These are phyloP conservation scores for Nowickia ferox DNA, from an alignment of 2,888 invertebrate genomes.

Conservation along the genomic window DNA sequence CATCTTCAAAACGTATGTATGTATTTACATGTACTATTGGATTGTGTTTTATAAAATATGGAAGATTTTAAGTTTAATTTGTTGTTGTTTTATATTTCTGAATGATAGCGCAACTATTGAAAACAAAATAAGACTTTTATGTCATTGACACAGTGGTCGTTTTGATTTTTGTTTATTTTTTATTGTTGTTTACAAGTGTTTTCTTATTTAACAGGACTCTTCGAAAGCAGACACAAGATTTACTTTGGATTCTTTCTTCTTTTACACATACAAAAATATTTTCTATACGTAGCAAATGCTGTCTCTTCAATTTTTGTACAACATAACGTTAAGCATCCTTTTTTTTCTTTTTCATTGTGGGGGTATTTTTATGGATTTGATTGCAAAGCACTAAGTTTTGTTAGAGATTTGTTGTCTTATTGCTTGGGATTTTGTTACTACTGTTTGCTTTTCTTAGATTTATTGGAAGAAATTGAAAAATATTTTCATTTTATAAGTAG, in stretches of 20 bases:
- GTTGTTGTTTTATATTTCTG: conserved; percentile 36
- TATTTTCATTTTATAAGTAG: not conserved
- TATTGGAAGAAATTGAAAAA: not conserved
- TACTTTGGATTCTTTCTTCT: conserved; percentile 7
- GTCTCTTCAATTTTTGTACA: not conserved
- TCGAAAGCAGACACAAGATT: conserved; percentile 51
- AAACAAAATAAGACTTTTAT: conserved; percentile 53
- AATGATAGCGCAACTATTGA: conserved; percentile 32
- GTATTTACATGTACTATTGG: not conserved
- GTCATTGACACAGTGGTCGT: conserved; percentile 63
- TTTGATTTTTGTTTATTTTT: conserved; percentile 2
- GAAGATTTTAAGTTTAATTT: conserved; percentile 28
- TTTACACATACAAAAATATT: not conserved
- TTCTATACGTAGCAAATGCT: not conserved
- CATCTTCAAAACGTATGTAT: conserved; percentile 34
- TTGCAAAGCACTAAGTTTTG: conserved; percentile 19
- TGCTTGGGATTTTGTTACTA: not conserved
- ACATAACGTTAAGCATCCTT: conserved; percentile 23
- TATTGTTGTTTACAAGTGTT: conserved; percentile 59
- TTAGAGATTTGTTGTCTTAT: conserved; percentile 10
- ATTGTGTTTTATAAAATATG: conserved; percentile 44
- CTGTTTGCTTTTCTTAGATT: not conserved
- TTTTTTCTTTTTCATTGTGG: not conserved
- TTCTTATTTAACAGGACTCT: conserved; percentile 47
- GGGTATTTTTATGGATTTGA: conserved; percentile 19